Evolutionary conservation across 1,140 invertebrate genomes (phyloP).

Genomic region (Hormaphis cornu): DNA sequence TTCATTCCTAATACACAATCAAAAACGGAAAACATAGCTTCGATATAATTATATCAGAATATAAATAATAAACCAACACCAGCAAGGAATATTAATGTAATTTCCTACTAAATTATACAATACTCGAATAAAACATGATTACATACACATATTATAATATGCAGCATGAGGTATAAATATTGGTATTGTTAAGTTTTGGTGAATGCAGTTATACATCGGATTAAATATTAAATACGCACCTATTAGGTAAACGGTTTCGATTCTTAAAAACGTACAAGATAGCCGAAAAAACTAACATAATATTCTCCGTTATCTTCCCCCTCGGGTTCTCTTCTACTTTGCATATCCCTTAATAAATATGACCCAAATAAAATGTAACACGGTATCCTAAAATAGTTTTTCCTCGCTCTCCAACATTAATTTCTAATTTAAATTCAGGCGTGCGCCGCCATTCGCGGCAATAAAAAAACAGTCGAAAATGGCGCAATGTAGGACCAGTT

Average conservation of each 20-base stretch:
- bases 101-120: too few relatives aligned
- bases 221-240: not conserved
- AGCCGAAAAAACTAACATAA: not conserved
- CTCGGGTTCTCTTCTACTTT: not conserved
- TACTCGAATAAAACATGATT: too few relatives aligned
- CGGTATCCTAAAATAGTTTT: slow-evolving; percentile 10
- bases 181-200: too few relatives aligned
- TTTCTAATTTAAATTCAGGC: slow-evolving; percentile 30
- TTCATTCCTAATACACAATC: too few relatives aligned
- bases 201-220: too few relatives aligned
- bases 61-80: too few relatives aligned
- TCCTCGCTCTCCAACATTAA: slow-evolving; percentile 26
- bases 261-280: too few relatives aligned
- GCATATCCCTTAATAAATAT: slow-evolving; percentile 27
- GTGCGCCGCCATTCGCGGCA: not conserved
- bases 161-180: too few relatives aligned
- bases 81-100: too few relatives aligned
- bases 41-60: too few relatives aligned
- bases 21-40: too few relatives aligned
- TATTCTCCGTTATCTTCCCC: not conserved
- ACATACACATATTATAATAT: too few relatives aligned
- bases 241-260: slow-evolving; percentile 11
- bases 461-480: slow-evolving; percentile 25
- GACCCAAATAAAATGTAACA: slow-evolving; percentile 13
- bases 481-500: slow-evolving; percentile 11